Percentiles rank a stretch among this genome's conserved stretches.
Evolutionary conservation across 1,140 invertebrate genomes (phyloP).

Genomic region (Chymomyza costata): DNA sequence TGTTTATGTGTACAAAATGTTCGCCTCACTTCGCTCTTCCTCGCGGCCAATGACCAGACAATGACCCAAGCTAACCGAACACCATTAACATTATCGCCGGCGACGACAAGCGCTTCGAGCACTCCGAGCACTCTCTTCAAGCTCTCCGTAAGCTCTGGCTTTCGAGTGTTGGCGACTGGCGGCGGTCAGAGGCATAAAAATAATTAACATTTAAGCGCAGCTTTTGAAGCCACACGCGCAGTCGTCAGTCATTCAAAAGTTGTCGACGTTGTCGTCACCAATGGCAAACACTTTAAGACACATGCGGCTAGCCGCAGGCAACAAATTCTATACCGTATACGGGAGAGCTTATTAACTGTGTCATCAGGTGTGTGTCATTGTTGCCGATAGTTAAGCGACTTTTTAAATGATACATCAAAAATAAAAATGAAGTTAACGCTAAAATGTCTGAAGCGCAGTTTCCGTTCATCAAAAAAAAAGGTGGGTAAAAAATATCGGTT

Average conservation of each 20-base stretch:
- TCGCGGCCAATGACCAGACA: slow-evolving; percentile 72
- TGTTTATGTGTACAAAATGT: slow-evolving; percentile 59
- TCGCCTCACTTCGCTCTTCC: slow-evolving; percentile 34
- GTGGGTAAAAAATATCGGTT: too few species aligned
- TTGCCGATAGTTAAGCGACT: too few species aligned
- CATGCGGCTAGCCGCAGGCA: slow-evolving; percentile 61
- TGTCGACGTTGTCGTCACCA: slow-evolving; percentile 49
- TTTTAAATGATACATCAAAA: too few species aligned
- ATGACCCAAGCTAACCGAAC: slow-evolving; percentile 63
- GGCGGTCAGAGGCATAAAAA: slow-evolving; percentile 50
- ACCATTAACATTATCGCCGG: slow-evolving; percentile 70
- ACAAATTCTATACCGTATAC: slow-evolving; percentile 10
- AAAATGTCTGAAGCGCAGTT: too few species aligned
- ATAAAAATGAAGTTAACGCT: too few species aligned
- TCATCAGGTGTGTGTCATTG: background rate
- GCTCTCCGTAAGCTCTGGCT: too few species aligned
- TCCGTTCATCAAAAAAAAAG: too few species aligned
- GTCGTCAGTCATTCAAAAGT: slow-evolving; percentile 36
- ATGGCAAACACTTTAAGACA: slow-evolving; percentile 55
- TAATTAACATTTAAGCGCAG: slow-evolving; percentile 70
- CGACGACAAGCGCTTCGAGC: background rate
- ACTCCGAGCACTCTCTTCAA: too few species aligned
- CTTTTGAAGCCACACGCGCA: slow-evolving; percentile 44
- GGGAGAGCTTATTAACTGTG: slow-evolving; percentile 1
- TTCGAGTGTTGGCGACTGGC: too few species aligned